Percentiles rank a stretch among this genome's conserved stretches.
phyloP scores from a whole-genome alignment of 2,113 vertebrate genomes.

The Salvelinus namaycush region DNA sequence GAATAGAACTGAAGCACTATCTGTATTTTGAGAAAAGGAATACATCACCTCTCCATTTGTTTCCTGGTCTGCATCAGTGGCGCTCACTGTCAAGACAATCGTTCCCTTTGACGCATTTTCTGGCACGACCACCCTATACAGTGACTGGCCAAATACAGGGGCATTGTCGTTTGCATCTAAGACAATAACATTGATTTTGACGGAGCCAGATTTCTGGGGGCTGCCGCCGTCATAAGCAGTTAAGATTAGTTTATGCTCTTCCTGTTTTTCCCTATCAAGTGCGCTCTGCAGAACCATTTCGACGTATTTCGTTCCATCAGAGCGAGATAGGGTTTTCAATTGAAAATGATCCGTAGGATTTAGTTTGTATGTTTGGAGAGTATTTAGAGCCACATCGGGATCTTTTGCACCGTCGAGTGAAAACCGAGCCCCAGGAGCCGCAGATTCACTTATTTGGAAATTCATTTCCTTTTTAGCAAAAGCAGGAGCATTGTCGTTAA shows the following conservation, averaged over 20 bases:
- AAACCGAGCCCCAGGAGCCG: constrained; percentile 62
- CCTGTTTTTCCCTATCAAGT: constrained; percentile 71
- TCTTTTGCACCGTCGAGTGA: constrained; percentile 69
- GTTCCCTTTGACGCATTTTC: constrained; percentile 63
- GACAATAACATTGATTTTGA: constrained; percentile 69
- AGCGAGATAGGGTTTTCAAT: constrained; percentile 62
- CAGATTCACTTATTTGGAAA: constrained; percentile 67
- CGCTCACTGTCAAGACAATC: constrained; percentile 57
- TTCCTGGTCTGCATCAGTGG: constrained; percentile 69
- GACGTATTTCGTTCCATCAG: constrained; percentile 68
- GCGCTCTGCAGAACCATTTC: constrained; percentile 71
- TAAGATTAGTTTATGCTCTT: constrained; percentile 61
- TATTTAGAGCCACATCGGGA: constrained; percentile 71
- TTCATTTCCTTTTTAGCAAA: constrained; percentile 61
- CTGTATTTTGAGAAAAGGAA: constrained; percentile 61
- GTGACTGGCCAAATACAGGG: constrained; percentile 65
- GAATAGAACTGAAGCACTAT: constrained; percentile 50
- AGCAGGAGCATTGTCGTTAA: constrained; percentile 69
- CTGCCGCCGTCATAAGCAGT: constrained; percentile 74
- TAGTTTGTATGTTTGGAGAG: constrained; percentile 71
- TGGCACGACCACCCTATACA: constrained; percentile 57
- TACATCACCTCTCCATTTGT: constrained; percentile 61
- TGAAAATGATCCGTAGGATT: constrained; percentile 68
- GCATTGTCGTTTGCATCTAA: constrained; percentile 76
- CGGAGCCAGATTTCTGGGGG: constrained; percentile 68